Base-by-base conservation (phyloP, 1,140 invertebrate genomes). In the Pemphigus obesinymphae region DNA sequence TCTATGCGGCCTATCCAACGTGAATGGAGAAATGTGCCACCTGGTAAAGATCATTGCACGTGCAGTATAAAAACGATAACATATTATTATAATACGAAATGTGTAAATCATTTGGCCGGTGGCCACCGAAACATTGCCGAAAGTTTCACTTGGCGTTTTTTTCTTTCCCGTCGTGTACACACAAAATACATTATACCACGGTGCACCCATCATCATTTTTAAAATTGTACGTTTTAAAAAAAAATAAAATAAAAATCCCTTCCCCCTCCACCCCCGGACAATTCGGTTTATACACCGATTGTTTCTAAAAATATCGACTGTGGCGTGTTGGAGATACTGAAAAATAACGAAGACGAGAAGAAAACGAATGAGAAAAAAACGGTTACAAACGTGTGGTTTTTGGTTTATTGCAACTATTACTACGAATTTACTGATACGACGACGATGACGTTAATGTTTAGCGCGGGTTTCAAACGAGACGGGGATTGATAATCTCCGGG, bases 291-390 rank as follows among this genome's bases (percentile, higher is more conserved):
- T 31, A 45, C 34, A 45, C 34, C 29, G 72, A 37, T 58, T 55
- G 20, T 37, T 29, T 80, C 76, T 80, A 80, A 80, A 80, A 80
- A 80, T 80, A 80, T 61, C 76, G 34, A 34, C 26, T 23, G 13
- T 4, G 68, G 26, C 37, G 37, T 43, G 63, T n/a, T 0, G 34
- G 40, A 23, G 23, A 43, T 1, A 70, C 20, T 2, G 17, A n/a
- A n/a, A n/a, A n/a, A n/a, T n/a, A n/a, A 48, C 2, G 15, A 48
- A 48, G 45, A 15, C 7, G 45, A 48, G 45, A 48, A 15, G 11
- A 15, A 48, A 15, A 11, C 4, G 15, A 48, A 15, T 3, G 45
- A 48, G 45, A 48, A 15, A 48, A 15, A 48, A 15, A 11, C 4
- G 15, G 7, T 48, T 4, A 40, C 13, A 10, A 2, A 48, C 2